phyloP scores from a whole-genome alignment of 2,113 vertebrate genomes.

The Delphinus delphis region DNA sequence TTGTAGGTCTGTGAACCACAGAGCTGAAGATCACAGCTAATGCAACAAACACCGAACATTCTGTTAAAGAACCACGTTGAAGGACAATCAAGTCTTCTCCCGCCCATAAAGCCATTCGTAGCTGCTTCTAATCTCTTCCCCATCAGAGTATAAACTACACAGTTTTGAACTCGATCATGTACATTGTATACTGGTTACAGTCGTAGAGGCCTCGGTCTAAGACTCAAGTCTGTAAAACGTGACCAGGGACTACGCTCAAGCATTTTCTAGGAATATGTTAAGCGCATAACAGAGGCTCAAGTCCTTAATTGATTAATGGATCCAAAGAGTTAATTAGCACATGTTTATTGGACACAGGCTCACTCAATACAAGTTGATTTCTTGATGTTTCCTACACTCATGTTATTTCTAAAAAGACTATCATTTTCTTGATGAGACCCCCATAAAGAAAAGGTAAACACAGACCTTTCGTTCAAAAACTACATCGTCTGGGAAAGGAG shows the following conservation, averaged over 20 bases:
- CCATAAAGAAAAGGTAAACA: conserved; percentile 62
- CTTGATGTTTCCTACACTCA: not conserved
- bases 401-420: not conserved
- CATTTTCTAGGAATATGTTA: not conserved
- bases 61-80: not conserved
- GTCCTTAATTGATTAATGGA: not conserved
- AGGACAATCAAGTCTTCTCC: not conserved
- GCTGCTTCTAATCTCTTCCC: not conserved
- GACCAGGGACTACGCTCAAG: not conserved
- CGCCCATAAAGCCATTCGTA: not conserved
- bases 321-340: not conserved
- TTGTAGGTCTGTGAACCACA: not conserved
- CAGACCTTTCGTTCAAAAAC: conserved; percentile 64
- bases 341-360: not conserved
- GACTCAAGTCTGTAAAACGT: not conserved
- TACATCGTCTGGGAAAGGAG: conserved; percentile 49
- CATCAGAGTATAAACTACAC: not conserved
- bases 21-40: not conserved
- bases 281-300: not conserved
- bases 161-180: not conserved
- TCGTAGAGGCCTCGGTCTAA: not conserved
- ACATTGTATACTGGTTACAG: not conserved
- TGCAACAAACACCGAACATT: not conserved
- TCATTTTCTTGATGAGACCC: conserved; percentile 35
- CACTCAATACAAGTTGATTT: not conserved